Base-by-base conservation (phyloP, 2,113 vertebrate species). In the Pangasianodon gigas region DNA sequence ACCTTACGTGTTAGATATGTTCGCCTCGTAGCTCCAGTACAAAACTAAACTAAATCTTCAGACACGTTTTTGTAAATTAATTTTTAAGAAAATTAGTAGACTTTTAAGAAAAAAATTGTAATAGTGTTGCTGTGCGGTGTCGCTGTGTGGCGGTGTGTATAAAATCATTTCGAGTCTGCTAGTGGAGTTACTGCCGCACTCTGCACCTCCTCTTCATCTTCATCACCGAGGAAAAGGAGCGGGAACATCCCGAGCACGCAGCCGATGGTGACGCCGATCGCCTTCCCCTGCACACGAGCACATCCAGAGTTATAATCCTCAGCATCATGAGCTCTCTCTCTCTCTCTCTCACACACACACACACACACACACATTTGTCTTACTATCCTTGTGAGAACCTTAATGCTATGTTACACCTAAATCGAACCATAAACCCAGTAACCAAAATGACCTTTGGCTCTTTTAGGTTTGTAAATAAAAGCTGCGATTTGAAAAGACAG, bases 241-340 rank as follows among this genome's bases (percentile, higher is more conserved):
- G 98, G 98, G 94, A 99, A 99, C 98, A 99, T 99, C 93, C 98
- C 98, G 95, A 99, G 92, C 91, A 99, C 93, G 71, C 98, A 99
- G 93, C 98, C 98, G 93, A 99, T 97, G 91, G 97, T 94, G 87
- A 99, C 96, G 51, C 98, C 98, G 89, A 99, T 98, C 95, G 96
- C 98, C 95, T 99, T 99, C 2, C 98, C 98, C 98, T 99, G 93
- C 46, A 69, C 29, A 85, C 10, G 10, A 81, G 29, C 26, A 51
- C 48, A 52, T 26, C 11, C 10, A 2, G 69, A 75, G 19, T 48
- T 6, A 48, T 48, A 29, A 79, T 13, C 32, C 18, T 44, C 71
- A 75, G 41, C 5, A 37, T 32, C 11, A 29, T 8, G 26, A 26
- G 67, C 14, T 37, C 37, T 37, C 37, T 37, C 37, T 37, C 37